These are phyloP conservation scores for Galleria mellonella DNA, from an alignment of 1,140 invertebrate genomes.

Conservation along the genomic window DNA sequence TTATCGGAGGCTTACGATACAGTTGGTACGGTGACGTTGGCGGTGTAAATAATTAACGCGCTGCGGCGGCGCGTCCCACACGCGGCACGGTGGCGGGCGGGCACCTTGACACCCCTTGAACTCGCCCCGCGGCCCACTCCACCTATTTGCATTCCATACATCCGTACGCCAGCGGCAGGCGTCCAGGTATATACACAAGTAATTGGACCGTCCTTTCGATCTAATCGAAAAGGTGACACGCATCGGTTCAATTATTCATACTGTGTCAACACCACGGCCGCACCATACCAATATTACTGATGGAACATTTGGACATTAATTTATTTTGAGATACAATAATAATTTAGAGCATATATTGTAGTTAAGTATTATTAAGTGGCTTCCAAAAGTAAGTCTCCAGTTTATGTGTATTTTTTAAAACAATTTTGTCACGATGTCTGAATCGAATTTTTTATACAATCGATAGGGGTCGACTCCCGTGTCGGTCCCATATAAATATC, in stretches of 20 bases:
- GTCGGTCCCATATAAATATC: no score
- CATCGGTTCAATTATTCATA: neutral
- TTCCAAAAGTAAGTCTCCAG: no score
- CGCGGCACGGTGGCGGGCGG: neutral
- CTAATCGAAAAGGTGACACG: neutral
- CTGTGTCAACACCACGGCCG: neutral
- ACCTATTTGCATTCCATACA: slow-evolving; percentile 12
- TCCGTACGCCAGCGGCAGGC: slow-evolving; percentile 18
- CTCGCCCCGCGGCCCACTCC: slow-evolving; percentile 9
- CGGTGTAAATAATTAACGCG: slow-evolving; percentile 17
- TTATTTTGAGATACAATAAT: no score
- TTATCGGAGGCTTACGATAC: neutral
- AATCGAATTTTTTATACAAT: no score
- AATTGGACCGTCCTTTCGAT: slow-evolving; percentile 17
- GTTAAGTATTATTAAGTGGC: no score
- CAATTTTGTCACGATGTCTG: no score
- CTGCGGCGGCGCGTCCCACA: neutral
- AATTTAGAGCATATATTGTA: no score
- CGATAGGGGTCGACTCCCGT: no score
- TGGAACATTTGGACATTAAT: no score
- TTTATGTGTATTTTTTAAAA: no score
- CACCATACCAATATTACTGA: no score
- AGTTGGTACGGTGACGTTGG: neutral
- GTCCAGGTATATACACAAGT: slow-evolving; percentile 17
- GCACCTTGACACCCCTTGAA: slow-evolving; percentile 22